A percentile compares a stretch with the other conserved stretches of the same genome.
Evolutionary conservation across 2,888 invertebrate species (phyloP).

Genomic region (Ditylenchus weischeri): DNA sequence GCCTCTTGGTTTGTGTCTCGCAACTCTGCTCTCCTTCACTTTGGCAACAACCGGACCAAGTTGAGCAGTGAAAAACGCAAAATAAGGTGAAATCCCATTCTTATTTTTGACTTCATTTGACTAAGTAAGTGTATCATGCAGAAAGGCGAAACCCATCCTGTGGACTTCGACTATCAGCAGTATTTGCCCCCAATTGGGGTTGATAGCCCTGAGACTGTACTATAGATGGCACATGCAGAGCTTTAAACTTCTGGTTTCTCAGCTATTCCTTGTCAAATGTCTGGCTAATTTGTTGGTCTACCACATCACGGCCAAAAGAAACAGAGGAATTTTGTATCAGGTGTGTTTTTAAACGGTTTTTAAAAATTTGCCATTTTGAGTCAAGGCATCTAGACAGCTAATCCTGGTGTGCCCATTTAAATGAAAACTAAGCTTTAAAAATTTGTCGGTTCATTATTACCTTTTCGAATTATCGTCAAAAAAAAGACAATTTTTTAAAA

Average conservation of each 20-base stretch:
- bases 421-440: too few species aligned
- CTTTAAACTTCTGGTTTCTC: constrained; percentile 27
- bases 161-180: constrained; percentile 1
- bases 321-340: constrained; percentile 20
- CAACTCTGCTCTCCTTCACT: constrained; percentile 20
- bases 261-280: constrained; percentile 29
- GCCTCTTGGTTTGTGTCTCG: constrained; percentile 17
- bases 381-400: too few species aligned
- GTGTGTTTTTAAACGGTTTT: constrained; percentile 6
- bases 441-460: too few species aligned
- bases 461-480: too few species aligned
- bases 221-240: constrained; percentile 19
- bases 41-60: constrained; percentile 30
- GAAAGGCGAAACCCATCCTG: constrained; percentile 31
- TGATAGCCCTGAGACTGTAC: constrained; percentile 23
- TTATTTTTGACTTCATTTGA: neutral
- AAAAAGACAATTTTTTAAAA: too few species aligned
- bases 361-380: too few species aligned
- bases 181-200: constrained; percentile 25
- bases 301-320: constrained; percentile 15
- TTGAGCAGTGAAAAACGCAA: constrained; percentile 27
- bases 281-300: constrained; percentile 26
- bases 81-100: constrained; percentile 23
- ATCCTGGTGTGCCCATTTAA: too few species aligned
- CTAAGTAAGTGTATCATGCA: constrained; percentile 21